Conservation (phyloP, 2,113 vertebrate genomes). For the Azemiops feae region DNA sequence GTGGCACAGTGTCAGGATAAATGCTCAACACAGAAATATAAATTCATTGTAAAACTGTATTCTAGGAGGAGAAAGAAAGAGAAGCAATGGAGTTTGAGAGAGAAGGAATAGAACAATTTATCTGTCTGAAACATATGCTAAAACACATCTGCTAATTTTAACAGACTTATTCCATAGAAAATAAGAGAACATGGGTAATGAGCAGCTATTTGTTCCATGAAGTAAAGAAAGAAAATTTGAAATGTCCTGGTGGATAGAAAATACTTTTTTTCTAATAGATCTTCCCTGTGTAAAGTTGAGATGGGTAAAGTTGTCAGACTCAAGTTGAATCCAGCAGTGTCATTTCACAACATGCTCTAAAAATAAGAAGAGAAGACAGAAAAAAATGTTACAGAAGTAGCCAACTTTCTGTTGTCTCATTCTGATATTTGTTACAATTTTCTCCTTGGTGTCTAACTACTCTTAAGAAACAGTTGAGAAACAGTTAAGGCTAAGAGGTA, state of each 20-base stretch:
- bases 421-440: background rate
- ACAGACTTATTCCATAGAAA: background rate
- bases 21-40: constrained; percentile 3
- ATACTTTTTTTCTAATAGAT: background rate
- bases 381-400: background rate
- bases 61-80: constrained; percentile 33
- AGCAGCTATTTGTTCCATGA: accelerated
- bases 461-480: background rate
- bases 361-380: background rate
- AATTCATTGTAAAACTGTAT: constrained; percentile 25
- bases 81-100: constrained; percentile 6
- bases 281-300: background rate
- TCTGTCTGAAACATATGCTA: constrained; percentile 2
- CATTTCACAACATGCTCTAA: background rate
- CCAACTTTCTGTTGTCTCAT: background rate
- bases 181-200: background rate
- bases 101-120: constrained; percentile 4
- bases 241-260: background rate
- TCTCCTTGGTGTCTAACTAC: background rate
- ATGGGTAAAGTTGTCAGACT: accelerated
- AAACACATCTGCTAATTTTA: background rate
- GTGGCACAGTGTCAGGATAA: background rate
- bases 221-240: background rate
- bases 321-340: accelerated
- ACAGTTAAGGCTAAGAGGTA: background rate